A percentile compares a stretch with the other conserved stretches of the same genome.
Conservation (phyloP, 2,113 vertebrate genomes). For the Polypterus senegalus region DNA sequence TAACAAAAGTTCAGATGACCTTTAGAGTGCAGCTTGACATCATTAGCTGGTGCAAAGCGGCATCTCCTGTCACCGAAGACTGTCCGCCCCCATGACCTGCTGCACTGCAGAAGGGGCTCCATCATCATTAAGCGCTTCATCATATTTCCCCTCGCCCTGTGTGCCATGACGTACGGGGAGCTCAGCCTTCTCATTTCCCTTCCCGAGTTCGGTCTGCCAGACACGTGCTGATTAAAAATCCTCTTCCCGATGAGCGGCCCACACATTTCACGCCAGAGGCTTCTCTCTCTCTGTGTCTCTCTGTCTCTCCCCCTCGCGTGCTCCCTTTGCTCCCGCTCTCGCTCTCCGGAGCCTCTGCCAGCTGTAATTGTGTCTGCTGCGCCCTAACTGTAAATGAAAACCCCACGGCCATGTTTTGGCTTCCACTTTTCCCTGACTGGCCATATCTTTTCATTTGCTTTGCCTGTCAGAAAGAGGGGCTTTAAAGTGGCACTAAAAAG, state of each 20-base stretch:
- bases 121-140: slow-evolving; percentile 37
- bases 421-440: slow-evolving; percentile 33
- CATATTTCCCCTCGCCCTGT: slow-evolving; percentile 31
- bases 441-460: slow-evolving; percentile 60
- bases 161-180: slow-evolving; percentile 38
- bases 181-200: slow-evolving; percentile 58
- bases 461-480: slow-evolving; percentile 53
- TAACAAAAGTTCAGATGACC: slow-evolving; percentile 26
- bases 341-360: slow-evolving; percentile 38
- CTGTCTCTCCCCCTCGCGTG: background rate
- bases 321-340: too few species aligned
- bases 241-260: slow-evolving; percentile 59
- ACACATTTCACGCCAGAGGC: slow-evolving; percentile 43
- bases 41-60: slow-evolving; percentile 27
- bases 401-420: slow-evolving; percentile 51
- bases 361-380: slow-evolving; percentile 52
- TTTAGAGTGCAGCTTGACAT: slow-evolving; percentile 34
- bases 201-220: slow-evolving; percentile 57
- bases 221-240: slow-evolving; percentile 67
- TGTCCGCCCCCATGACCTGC: slow-evolving; percentile 22
- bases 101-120: slow-evolving; percentile 30
- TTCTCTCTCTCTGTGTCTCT: slow-evolving; percentile 14
- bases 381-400: slow-evolving; percentile 62
- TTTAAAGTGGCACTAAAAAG: slow-evolving; percentile 34
- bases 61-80: slow-evolving; percentile 19